A percentile compares a stretch with the other conserved stretches of the same genome.
These are phyloP conservation scores for Danaus plexippus DNA, from an alignment of 1,140 invertebrate genomes.

Conservation along the genomic window DNA sequence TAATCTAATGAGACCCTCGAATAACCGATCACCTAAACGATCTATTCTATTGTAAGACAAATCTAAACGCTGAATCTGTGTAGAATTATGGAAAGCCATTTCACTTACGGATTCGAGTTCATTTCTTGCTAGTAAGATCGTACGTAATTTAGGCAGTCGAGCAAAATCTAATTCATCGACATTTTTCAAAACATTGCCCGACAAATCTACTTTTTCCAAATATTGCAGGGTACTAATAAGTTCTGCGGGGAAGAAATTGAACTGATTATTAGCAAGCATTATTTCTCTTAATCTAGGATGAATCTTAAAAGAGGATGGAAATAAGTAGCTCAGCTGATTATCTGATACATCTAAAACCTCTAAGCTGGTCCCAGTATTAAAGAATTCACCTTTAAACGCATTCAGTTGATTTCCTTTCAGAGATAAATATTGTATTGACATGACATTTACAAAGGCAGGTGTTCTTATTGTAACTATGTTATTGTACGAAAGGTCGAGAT, in stretches of 20 bases:
- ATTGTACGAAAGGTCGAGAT: slow-evolving; percentile 83
- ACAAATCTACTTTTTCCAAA: slow-evolving; percentile 82
- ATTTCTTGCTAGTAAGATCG: slow-evolving; percentile 81
- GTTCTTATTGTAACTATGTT: slow-evolving; percentile 82
- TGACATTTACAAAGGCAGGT: slow-evolving; percentile 77
- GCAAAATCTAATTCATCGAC: slow-evolving; percentile 89
- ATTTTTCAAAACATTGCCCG: slow-evolving; percentile 81
- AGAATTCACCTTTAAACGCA: slow-evolving; percentile 85
- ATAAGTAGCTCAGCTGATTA: slow-evolving; percentile 84
- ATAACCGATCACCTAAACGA: slow-evolving; percentile 82
- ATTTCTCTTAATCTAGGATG: slow-evolving; percentile 81
- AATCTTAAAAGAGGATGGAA: slow-evolving; percentile 86
- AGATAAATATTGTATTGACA: slow-evolving; percentile 78
- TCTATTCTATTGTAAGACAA: slow-evolving; percentile 84
- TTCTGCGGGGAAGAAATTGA: slow-evolving; percentile 87
- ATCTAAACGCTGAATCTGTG: slow-evolving; percentile 86
- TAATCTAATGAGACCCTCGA: slow-evolving; percentile 85
- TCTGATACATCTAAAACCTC: slow-evolving; percentile 82
- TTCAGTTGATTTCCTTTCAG: slow-evolving; percentile 80
- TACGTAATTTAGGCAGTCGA: slow-evolving; percentile 79
- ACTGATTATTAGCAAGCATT: slow-evolving; percentile 80
- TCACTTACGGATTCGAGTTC: slow-evolving; percentile 85
- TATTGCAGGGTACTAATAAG: slow-evolving; percentile 82
- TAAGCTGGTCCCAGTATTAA: slow-evolving; percentile 79
- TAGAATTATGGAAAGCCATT: slow-evolving; percentile 91